phyloP scores from a whole-genome alignment of 2,797 vertebrate genomes.

The Dendrocincla fuliginosa region DNA sequence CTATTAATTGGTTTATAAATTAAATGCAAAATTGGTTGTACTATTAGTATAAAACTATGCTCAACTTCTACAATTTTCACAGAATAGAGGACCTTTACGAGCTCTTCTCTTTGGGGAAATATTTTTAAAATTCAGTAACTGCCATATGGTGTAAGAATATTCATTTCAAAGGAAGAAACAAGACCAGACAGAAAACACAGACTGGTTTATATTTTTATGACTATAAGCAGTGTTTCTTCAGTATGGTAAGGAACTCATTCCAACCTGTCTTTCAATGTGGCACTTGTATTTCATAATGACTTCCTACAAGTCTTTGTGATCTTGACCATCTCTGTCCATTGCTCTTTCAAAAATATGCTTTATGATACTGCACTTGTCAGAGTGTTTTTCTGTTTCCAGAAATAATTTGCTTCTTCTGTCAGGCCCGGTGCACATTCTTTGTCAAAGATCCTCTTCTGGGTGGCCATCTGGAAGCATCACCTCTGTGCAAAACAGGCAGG shows the following conservation, averaged over 20 bases:
- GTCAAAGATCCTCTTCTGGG: neutral
- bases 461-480: neutral
- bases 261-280: neutral
- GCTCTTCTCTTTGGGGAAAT: neutral
- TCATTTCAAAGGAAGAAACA: conserved; percentile 15
- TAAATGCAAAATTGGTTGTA: neutral
- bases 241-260: neutral
- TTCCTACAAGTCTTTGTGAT: neutral
- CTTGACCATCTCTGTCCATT: neutral
- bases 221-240: neutral
- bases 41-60: neutral
- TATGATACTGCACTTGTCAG: neutral
- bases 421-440: neutral
- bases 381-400: conserved; percentile 8
- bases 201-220: neutral
- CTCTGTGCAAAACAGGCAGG: neutral
- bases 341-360: neutral
- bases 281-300: neutral
- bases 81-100: neutral
- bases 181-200: conserved; percentile 21
- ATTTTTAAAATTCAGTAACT: conserved; percentile 2
- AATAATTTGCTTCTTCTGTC: conserved; percentile 16
- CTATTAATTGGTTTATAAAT: neutral
- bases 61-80: neutral
- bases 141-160: neutral